These are phyloP conservation scores for Exocentrus adspersus DNA, from an alignment of 2,888 invertebrate species.

Conservation along the genomic window DNA sequence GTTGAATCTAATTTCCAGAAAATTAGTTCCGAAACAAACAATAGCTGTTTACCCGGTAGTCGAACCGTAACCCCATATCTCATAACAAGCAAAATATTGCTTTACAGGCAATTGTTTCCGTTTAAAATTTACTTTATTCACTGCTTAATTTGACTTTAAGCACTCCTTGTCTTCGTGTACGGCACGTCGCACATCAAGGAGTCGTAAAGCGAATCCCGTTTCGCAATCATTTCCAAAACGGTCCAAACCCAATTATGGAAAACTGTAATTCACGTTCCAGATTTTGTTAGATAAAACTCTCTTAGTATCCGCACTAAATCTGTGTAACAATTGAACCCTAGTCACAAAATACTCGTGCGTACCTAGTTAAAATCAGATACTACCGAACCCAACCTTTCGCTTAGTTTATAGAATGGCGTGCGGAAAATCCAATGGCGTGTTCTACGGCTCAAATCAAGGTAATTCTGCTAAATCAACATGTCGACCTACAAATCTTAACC, in stretches of 20 bases:
- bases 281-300: background rate
- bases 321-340: background rate
- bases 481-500: background rate
- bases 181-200: background rate
- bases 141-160: slow-evolving; percentile 23
- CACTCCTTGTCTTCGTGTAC: slow-evolving; percentile 11
- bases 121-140: slow-evolving; percentile 18
- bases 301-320: background rate
- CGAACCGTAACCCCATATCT: slow-evolving; percentile 1
- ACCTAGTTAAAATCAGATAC: background rate
- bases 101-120: slow-evolving; percentile 21
- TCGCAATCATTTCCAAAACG: slow-evolving; percentile 5
- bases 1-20: slow-evolving; percentile 27
- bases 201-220: slow-evolving; percentile 1
- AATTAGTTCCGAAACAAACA: slow-evolving; percentile 27
- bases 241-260: background rate
- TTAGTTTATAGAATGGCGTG: too few relatives aligned
- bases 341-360: background rate
- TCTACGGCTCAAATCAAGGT: background rate
- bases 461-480: background rate
- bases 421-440: too few relatives aligned
- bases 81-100: slow-evolving; percentile 14
- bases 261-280: background rate
- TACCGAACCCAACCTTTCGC: too few relatives aligned
- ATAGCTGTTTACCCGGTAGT: slow-evolving; percentile 4